Base-by-base conservation (phyloP, 1,140 invertebrate species). In the Aphaenogaster floridana region DNA sequence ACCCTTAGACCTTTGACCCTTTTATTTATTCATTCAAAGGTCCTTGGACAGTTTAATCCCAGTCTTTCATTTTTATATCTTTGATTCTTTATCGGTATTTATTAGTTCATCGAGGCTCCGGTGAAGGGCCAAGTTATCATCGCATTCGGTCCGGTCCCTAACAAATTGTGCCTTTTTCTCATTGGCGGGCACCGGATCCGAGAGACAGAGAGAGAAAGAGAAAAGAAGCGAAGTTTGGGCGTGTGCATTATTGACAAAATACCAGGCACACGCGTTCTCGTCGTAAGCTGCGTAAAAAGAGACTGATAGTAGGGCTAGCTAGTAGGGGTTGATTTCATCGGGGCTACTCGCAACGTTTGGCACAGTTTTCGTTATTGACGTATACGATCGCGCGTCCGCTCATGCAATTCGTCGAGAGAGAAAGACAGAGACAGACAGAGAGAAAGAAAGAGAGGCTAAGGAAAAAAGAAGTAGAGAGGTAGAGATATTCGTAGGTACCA, bases 321-420 rank as follows among this genome's bases (percentile, higher is more conserved):
- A 72, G 52, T 69, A 54, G 66, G 72, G 36, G 91, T 71, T 84
- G 61, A 88, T 86, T 88, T 86, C 68, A 71, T 86, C 54, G 45
- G 17, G 81, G 83, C 85, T 78, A 64, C 83, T 80, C 86, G 59
- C 87, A 78, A 61, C 57, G 74, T 89, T 88, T 88, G 88, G 89
- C 89, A 90, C 89, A 90, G 89, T 90, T 90, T 90, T 90, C 89
- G 72, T 89, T 90, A 71, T 87, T 84, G 74, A 87, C 88, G 74
- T 90, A 86, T 86, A 90, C 71, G 85, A 84, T 85, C 89, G 89
- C 91, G 80, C 81, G 78, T 86, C 88, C 88, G 76, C 77, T 76
- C 81, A 86, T 91, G 81, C 88, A 88, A 86, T 89, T 85, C 87
- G 89, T 91, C 91, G 88, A 86, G 64, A 86, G 79, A 89, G 84